A percentile compares a stretch with the other conserved stretches of the same genome.
Evolutionary conservation across 2,888 invertebrate genomes (phyloP).

Genomic region (Chydorus sphaericus): DNA sequence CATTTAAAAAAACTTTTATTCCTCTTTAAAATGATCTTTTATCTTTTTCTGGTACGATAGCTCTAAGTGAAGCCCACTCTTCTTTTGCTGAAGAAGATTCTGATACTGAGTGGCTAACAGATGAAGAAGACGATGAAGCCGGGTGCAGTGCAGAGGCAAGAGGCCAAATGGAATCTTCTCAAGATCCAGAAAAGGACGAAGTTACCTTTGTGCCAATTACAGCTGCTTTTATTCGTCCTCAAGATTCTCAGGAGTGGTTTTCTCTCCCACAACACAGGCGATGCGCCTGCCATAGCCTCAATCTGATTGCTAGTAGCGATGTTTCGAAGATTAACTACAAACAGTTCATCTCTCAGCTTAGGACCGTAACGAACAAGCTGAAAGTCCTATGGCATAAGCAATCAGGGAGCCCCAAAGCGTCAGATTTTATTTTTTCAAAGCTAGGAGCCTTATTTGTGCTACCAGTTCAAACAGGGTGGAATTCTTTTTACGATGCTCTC

Average conservation of each 20-base stretch:
- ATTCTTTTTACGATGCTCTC: not conserved
- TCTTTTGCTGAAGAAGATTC: not conserved
- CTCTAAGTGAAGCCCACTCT: no score
- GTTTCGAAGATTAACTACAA: not conserved
- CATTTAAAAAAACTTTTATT: no score
- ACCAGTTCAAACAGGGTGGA: not conserved
- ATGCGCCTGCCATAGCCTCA: not conserved
- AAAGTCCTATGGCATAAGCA: not conserved
- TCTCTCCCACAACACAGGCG: not conserved
- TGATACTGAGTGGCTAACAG: not conserved
- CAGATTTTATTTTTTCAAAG: not conserved
- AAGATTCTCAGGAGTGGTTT: not conserved
- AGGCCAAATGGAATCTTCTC: not conserved
- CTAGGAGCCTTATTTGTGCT: not conserved
- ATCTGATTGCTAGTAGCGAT: not conserved
- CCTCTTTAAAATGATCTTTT: no score
- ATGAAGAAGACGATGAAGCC: not conserved
- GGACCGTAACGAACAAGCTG: not conserved
- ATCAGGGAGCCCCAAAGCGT: not conserved
- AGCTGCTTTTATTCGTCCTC: no score
- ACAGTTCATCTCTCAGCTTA: not conserved
- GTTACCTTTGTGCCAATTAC: not conserved
- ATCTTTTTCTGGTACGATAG: no score
- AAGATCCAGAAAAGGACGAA: not conserved
- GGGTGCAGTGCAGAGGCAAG: not conserved